A percentile compares a stretch with the other conserved stretches of the same genome.
phyloP scores from a whole-genome alignment of 2,888 invertebrate genomes.

The Gastracanthus pulcherrimus region DNA sequence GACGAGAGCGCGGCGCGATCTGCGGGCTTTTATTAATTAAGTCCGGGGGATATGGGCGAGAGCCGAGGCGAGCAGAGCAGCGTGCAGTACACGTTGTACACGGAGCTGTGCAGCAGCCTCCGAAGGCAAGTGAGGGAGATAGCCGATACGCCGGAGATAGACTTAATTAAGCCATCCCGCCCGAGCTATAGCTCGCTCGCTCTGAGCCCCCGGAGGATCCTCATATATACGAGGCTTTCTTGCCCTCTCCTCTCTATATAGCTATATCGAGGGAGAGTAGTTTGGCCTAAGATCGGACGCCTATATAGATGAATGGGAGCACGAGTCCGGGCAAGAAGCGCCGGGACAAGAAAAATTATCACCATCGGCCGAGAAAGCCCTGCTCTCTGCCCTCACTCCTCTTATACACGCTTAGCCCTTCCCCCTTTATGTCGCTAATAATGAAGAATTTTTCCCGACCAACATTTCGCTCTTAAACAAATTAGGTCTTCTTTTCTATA shows the following conservation, averaged over 20 bases:
- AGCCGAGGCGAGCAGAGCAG: neutral
- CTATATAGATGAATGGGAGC: neutral
- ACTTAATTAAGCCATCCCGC: conserved; percentile 53
- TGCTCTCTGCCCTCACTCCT: neutral
- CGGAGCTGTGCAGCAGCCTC: conserved; percentile 1
- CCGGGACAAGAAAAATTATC: conserved; percentile 33
- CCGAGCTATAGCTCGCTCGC: neutral
- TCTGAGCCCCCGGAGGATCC: conserved; percentile 30
- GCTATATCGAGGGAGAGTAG: neutral
- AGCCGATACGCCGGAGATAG: conserved; percentile 47
- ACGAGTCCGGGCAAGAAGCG: conserved; percentile 12
- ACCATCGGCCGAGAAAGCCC: neutral
- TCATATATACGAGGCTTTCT: conserved; percentile 14
- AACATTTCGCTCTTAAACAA: neutral
- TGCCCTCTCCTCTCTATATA: neutral
- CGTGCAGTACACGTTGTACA: conserved; percentile 10
- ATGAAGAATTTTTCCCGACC: neutral
- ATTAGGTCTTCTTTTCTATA: too few species aligned
- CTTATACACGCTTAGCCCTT: neutral
- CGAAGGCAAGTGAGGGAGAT: conserved; percentile 24
- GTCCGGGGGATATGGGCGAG: conserved; percentile 11
- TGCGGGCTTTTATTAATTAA: conserved; percentile 49
- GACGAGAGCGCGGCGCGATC: neutral
- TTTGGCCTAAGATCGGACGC: neutral
- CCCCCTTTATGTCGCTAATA: neutral